Evolutionary conservation across 2,113 vertebrate species (phyloP).

Genomic region (Nothoprocta perdicaria): DNA sequence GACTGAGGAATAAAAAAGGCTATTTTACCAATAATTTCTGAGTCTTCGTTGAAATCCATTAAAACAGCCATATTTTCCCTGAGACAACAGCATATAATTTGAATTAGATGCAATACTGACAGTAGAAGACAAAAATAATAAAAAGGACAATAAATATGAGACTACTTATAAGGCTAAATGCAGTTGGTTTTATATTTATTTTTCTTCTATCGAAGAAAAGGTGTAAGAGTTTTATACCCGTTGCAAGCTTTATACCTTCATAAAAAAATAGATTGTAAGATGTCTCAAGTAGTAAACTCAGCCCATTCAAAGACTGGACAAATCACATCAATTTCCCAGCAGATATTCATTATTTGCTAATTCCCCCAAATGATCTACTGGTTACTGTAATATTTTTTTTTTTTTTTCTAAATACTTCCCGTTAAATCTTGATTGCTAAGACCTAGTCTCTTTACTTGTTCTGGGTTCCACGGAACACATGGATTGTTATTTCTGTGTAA

Average conservation of each 20-base stretch:
- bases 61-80: not conserved
- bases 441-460: not conserved
- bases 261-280: not conserved
- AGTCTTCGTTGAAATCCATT: not conserved
- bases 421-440: not conserved
- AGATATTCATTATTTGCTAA: not conserved
- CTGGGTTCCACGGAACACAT: not conserved
- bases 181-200: not conserved
- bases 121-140: not conserved
- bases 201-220: not conserved
- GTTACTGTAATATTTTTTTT: not conserved
- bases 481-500: not conserved
- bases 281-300: not conserved
- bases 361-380: not conserved
- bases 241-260: not conserved
- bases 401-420: not conserved
- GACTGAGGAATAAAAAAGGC: not conserved
- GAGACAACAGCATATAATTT: not conserved
- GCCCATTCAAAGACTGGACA: not conserved
- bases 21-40: not conserved
- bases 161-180: not conserved
- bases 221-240: not conserved
- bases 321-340: not conserved
- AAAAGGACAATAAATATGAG: not conserved
- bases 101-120: not conserved